Evolutionary conservation across 2,888 invertebrate species (phyloP).

Genomic region (Pomacea canaliculata): DNA sequence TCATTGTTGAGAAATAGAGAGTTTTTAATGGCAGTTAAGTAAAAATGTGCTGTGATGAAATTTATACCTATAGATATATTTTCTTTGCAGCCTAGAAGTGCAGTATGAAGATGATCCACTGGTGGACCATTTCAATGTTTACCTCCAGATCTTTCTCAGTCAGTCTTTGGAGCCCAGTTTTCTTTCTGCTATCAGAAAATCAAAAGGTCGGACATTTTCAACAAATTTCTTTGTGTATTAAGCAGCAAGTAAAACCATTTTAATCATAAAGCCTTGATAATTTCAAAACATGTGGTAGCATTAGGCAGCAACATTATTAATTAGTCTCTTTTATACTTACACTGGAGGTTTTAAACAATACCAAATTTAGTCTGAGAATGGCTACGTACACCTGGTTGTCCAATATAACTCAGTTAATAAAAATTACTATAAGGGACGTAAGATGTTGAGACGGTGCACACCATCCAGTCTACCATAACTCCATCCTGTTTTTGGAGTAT

Average conservation of each 20-base stretch:
- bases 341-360: neutral
- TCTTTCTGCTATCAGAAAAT: slow-evolving; percentile 54
- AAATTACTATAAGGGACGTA: no score
- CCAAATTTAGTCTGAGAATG: no score
- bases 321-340: neutral
- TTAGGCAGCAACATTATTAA: neutral
- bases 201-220: slow-evolving; percentile 43
- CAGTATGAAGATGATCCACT: slow-evolving; percentile 64
- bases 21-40: no score
- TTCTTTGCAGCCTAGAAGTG: slow-evolving; percentile 46
- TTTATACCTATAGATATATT: neutral
- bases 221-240: neutral
- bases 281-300: neutral
- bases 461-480: no score
- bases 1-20: no score
- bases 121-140: slow-evolving; percentile 63
- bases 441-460: no score
- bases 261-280: neutral
- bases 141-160: slow-evolving; percentile 65
- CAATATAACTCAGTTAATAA: no score
- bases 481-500: no score
- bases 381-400: no score
- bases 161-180: slow-evolving; percentile 66
- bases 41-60: no score
- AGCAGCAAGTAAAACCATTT: neutral